These are phyloP conservation scores for Dromiciops gliroides DNA, from an alignment of 2,113 vertebrate species.

Conservation along the genomic window DNA sequence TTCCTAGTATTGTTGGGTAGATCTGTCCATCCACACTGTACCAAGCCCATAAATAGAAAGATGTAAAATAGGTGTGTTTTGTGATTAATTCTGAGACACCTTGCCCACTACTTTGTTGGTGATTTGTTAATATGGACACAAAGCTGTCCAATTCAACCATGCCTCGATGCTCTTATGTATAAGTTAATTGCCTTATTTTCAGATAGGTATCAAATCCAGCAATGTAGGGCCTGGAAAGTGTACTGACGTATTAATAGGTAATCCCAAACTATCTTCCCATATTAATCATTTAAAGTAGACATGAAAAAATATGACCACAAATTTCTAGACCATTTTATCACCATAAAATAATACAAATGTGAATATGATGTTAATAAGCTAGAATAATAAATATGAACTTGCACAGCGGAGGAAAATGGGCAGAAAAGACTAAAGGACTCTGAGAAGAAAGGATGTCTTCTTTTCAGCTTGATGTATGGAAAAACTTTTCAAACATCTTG, in stretches of 20 bases:
- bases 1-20: background rate
- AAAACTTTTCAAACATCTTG: background rate
- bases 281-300: background rate
- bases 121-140: constrained; percentile 22
- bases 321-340: background rate
- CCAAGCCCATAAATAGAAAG: background rate
- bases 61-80: background rate
- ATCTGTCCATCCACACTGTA: background rate
- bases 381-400: background rate
- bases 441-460: background rate
- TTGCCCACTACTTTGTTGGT: background rate
- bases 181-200: constrained; percentile 19
- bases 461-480: background rate
- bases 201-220: constrained; percentile 30
- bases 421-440: background rate
- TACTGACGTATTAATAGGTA: background rate
- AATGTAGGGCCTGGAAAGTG: background rate
- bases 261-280: background rate
- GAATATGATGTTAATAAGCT: background rate
- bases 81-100: constrained; percentile 25
- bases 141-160: background rate
- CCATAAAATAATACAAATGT: background rate
- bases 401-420: background rate
- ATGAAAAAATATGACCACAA: background rate
- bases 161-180: constrained; percentile 20